A percentile compares a stretch with the other conserved stretches of the same genome.
Conservation (phyloP, 2,888 invertebrate genomes). For the Linyphia triangularis region DNA sequence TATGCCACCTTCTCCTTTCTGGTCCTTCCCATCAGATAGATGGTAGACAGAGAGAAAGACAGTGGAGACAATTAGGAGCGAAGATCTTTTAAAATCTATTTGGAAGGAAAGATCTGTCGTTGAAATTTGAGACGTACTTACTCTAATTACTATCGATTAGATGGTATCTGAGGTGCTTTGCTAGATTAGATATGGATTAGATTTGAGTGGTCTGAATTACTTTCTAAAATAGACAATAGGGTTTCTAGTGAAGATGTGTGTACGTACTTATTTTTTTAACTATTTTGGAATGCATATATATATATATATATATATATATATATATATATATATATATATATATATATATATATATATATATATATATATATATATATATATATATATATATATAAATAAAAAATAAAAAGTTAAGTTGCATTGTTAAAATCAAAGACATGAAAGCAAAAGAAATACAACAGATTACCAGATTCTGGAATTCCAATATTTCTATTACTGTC, state of each 20-base stretch:
- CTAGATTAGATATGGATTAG: conserved; percentile 13
- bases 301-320: not conserved
- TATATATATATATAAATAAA: not conserved
- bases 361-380: not conserved
- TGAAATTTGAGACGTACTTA: conserved; percentile 56
- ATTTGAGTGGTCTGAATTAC: too few species aligned
- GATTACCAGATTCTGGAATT: too few species aligned
- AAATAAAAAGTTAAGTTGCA: not conserved
- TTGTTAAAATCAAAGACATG: too few species aligned
- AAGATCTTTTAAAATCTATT: conserved; percentile 53
- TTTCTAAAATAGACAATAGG: too few species aligned
- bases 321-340: not conserved
- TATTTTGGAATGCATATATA: not conserved
- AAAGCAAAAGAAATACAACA: too few species aligned
- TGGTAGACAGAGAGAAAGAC: not conserved
- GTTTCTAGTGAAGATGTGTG: too few species aligned
- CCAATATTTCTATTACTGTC: too few species aligned
- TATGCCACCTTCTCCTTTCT: conserved; percentile 31
- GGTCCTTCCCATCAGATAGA: conserved; percentile 43
- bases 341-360: not conserved
- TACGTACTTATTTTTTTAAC: too few species aligned
- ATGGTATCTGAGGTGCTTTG: conserved; percentile 1
- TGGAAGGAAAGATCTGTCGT: conserved; percentile 2
- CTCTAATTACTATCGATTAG: conserved; percentile 60
- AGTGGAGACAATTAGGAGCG: conserved; percentile 41